phyloP scores from a whole-genome alignment of 2,888 invertebrate genomes.

The Cenopis cana region DNA sequence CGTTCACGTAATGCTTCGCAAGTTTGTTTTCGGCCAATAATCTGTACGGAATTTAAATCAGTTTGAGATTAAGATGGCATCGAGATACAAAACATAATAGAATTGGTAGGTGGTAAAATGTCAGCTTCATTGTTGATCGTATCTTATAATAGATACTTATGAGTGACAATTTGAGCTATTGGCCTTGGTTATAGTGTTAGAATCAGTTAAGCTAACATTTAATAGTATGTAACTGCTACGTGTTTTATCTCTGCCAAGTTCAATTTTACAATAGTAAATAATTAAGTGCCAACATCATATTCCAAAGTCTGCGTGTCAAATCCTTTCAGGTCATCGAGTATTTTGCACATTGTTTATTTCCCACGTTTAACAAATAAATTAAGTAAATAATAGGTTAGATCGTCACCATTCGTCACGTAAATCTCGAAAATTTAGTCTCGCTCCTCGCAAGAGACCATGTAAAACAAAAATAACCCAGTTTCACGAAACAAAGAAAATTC shows the following conservation, averaged over 20 bases:
- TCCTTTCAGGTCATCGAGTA: slow-evolving; percentile 2
- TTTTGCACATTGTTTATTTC: neutral
- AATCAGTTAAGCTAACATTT: neutral
- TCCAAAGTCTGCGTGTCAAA: neutral
- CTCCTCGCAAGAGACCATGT: slow-evolving; percentile 37
- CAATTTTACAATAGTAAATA: no score
- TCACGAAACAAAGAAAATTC: slow-evolving; percentile 58
- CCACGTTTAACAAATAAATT: neutral
- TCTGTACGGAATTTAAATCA: slow-evolving; percentile 36
- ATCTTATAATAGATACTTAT: slow-evolving; percentile 16
- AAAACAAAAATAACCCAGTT: slow-evolving; percentile 27
- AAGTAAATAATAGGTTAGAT: neutral
- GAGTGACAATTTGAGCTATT: slow-evolving; percentile 15
- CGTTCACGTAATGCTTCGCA: slow-evolving; percentile 53
- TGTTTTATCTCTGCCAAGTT: no score
- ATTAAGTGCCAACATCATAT: no score
- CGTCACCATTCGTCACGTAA: slow-evolving; percentile 27
- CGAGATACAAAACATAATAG: slow-evolving; percentile 31
- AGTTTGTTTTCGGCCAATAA: slow-evolving; percentile 28
- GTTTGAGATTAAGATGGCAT: slow-evolving; percentile 30
- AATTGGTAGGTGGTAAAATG: slow-evolving; percentile 33
- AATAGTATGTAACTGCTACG: no score
- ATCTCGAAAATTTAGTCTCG: slow-evolving; percentile 21
- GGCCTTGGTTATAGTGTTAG: neutral
- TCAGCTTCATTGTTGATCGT: slow-evolving; percentile 32